phyloP scores from a whole-genome alignment of 64 coral and sea anemone genomes.

The Acropora yongei region DNA sequence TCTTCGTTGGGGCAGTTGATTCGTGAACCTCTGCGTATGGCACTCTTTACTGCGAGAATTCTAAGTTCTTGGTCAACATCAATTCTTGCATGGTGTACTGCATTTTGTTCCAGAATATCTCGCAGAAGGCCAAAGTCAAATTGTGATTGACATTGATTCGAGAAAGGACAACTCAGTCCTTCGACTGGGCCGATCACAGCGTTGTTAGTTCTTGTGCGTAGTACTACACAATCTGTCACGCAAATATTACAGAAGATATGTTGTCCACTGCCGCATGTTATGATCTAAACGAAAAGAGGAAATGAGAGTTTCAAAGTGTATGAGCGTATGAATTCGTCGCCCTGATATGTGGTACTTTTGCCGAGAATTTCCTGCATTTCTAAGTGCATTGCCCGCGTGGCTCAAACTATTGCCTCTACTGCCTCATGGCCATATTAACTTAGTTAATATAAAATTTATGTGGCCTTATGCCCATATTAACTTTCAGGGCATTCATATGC shows the following conservation, averaged over 20 bases:
- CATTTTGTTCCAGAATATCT: slow-evolving; percentile 27
- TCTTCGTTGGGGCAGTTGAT: slow-evolving; percentile 33
- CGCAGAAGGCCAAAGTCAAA: slow-evolving; percentile 14
- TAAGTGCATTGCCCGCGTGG: no score
- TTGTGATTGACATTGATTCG: slow-evolving; percentile 25
- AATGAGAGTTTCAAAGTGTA: no score
- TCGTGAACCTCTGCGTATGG: not conserved
- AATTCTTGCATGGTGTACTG: not conserved
- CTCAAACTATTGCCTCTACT: no score
- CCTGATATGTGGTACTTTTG: no score
- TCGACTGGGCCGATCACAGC: not conserved
- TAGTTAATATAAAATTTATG: no score
- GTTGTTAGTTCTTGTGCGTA: not conserved
- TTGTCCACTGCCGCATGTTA: not conserved
- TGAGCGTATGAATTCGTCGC: no score
- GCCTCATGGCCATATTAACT: no score
- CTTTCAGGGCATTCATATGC: no score
- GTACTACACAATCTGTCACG: not conserved
- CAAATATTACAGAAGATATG: slow-evolving; percentile 46
- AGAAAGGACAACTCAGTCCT: slow-evolving; percentile 41
- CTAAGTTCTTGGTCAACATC: not conserved
- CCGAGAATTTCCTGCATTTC: no score
- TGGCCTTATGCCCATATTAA: no score
- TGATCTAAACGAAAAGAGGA: slow-evolving; percentile 34
- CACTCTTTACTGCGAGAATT: not conserved